phyloP scores from a whole-genome alignment of 1,140 invertebrate species.

The Drosophila lacteicornis region DNA sequence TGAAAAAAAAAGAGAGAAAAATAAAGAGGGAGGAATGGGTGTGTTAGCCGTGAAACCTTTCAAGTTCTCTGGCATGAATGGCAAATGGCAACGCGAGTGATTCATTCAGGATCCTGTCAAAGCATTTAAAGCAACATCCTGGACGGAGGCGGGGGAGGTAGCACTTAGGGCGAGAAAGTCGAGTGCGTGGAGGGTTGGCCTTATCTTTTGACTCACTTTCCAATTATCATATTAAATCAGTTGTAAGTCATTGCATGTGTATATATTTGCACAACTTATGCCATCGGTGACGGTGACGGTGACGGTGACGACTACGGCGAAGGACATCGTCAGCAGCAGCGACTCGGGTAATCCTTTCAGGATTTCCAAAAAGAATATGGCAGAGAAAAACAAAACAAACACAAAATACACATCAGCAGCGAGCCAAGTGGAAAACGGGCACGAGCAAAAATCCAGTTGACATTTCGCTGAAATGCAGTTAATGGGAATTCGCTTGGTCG shows the following conservation, averaged over 20 bases:
- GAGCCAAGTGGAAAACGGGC: conserved; percentile 46
- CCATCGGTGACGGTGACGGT: background rate
- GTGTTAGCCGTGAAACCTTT: conserved; percentile 21
- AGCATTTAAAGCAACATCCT: conserved; percentile 62
- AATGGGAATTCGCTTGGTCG: conserved; percentile 55
- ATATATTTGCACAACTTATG: conserved; percentile 74
- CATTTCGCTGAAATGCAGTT: conserved; percentile 71
- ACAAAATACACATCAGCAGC: conserved; percentile 32
- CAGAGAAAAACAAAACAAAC: conserved; percentile 12
- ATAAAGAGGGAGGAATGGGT: background rate
- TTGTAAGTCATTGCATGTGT: conserved; percentile 71
- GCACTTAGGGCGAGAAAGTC: conserved; percentile 23
- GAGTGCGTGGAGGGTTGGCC: conserved; percentile 17
- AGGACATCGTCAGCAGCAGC: conserved; percentile 29
- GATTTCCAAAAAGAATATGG: conserved; percentile 35
- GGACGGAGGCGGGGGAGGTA: background rate
- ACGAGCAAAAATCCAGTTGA: conserved; percentile 53
- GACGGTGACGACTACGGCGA: background rate
- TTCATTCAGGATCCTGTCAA: conserved; percentile 58
- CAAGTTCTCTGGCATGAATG: conserved; percentile 39
- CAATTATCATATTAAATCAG: conserved; percentile 80
- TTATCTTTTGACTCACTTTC: conserved; percentile 66
- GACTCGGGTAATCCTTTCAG: conserved; percentile 60
- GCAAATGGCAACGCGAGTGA: conserved; percentile 36
- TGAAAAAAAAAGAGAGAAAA: conserved; percentile 26